phyloP scores from a whole-genome alignment of 2,113 vertebrate genomes.

The Diadophis punctatus region DNA sequence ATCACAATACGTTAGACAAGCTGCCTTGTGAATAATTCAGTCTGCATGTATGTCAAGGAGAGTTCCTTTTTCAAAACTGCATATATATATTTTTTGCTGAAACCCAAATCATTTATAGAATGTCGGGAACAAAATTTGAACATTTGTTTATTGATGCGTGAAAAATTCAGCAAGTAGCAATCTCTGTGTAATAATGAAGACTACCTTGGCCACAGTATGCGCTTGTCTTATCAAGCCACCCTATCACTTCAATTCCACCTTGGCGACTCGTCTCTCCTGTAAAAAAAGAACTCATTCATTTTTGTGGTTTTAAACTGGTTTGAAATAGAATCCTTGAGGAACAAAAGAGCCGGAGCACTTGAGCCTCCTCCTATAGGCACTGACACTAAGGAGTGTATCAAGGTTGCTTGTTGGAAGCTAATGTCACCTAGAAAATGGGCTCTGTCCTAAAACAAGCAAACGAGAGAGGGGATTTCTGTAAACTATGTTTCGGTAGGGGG shows the following conservation, averaged over 20 bases:
- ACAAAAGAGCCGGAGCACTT: neutral
- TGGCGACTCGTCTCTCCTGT: neutral
- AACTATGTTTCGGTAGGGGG: too few relatives aligned
- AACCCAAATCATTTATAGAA: neutral
- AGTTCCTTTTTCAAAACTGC: neutral
- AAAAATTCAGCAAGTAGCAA: neutral
- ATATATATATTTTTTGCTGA: too few relatives aligned
- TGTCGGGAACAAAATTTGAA: neutral
- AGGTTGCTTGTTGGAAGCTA: neutral
- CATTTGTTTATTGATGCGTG: neutral
- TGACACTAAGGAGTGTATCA: neutral
- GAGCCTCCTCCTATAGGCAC: neutral
- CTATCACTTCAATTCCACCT: neutral
- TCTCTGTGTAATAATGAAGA: neutral
- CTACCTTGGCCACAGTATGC: neutral
- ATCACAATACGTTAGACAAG: neutral
- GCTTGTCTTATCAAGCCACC: neutral
- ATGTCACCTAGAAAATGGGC: neutral
- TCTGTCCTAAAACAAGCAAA: neutral
- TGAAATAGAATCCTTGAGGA: conserved; percentile 6
- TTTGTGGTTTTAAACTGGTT: neutral
- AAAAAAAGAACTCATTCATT: neutral
- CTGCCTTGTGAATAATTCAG: neutral
- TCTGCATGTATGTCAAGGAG: neutral
- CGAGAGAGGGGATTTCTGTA: too few relatives aligned